Evolutionary conservation across 2,888 invertebrate genomes (phyloP), one percentile per base, ranked within the genome.

Genomic region (Lypha dubia): DNA sequence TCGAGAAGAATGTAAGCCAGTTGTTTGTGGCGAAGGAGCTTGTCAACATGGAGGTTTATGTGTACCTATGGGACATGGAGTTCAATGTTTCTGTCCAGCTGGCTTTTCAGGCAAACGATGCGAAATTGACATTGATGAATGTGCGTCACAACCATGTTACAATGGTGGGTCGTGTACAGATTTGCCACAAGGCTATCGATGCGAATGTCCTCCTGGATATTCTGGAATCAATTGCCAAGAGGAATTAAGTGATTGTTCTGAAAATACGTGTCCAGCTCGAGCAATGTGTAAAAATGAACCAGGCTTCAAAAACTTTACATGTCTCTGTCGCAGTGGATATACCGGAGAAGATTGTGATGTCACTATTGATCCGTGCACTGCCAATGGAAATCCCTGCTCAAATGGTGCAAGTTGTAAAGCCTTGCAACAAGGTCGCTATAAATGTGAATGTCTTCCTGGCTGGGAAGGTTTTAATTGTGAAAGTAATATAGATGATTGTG

Each of bases 401-500:
- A 98, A 98, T 89, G 97, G 97, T 5, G 98, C 97, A 5, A 95
- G 95, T 51, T 98, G 98, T 89, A 94, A 96, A 86, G 97, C 97
- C 58, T 94, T 98, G 79, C 97, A 97, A 91, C 98, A 97, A 93
- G 98, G 98, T 13, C 94, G 98, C 87, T 98, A 96, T 92, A 96
- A 97, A 91, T 99, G 99, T 91, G 97, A 98, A 91, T 99, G 99
- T 91, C 93, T 97, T 73, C 96, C 98, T 22, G 99, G 99, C 51
- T 99, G 99, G 99, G 98, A 98, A 91, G 99, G 99, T 82, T 96
- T 97, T 88, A 95, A 96, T 83, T 99, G 99, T 91, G 98, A 98
- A 90, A 94, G 94, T n/a, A 98, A 98, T 90, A 97, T 95, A 85
- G 96, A 99, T 89, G 98, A 99, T 90, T 99, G 98, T 91, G 95